Conservation (phyloP, 1,140 invertebrate genomes). For the Aphidius gifuensis region DNA sequence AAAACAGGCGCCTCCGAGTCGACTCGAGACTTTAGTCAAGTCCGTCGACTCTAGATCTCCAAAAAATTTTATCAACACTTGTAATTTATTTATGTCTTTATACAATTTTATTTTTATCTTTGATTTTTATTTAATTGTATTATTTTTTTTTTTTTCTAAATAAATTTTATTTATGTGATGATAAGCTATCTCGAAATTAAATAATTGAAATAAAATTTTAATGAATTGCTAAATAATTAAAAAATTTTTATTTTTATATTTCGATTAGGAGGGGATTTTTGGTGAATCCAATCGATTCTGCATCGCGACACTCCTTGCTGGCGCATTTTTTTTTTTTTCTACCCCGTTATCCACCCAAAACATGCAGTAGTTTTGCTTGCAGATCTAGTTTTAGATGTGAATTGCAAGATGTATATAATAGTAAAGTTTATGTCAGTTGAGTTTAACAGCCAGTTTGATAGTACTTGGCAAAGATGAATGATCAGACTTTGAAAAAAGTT, state of each 20-base stretch:
- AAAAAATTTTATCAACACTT: constrained; percentile 22
- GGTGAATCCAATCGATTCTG: constrained; percentile 20
- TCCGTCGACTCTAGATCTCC: constrained; percentile 45
- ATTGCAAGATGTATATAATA: not conserved
- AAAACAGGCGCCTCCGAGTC: constrained; percentile 47
- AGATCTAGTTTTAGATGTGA: too few relatives aligned
- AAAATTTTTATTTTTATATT: too few relatives aligned
- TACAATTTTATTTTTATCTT: constrained; percentile 14
- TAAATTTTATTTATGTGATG: too few relatives aligned
- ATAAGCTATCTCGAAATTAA: too few relatives aligned
- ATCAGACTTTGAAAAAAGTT: constrained; percentile 14
- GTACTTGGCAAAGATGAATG: constrained; percentile 23
- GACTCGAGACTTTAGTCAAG: constrained; percentile 41
- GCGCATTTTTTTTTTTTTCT: constrained; percentile 12
- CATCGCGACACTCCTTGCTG: constrained; percentile 12
- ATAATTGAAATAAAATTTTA: too few relatives aligned
- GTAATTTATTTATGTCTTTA: constrained; percentile 17
- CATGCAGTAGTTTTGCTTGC: too few relatives aligned
- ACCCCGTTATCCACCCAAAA: too few relatives aligned
- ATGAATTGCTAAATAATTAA: too few relatives aligned
- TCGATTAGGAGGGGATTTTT: not conserved
- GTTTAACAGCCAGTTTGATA: not conserved
- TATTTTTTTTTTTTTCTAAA: not conserved
- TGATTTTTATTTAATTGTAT: not conserved
- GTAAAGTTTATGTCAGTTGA: not conserved